These are phyloP conservation scores for Acleris literana DNA, from an alignment of 2,888 invertebrate genomes.

Conservation along the genomic window DNA sequence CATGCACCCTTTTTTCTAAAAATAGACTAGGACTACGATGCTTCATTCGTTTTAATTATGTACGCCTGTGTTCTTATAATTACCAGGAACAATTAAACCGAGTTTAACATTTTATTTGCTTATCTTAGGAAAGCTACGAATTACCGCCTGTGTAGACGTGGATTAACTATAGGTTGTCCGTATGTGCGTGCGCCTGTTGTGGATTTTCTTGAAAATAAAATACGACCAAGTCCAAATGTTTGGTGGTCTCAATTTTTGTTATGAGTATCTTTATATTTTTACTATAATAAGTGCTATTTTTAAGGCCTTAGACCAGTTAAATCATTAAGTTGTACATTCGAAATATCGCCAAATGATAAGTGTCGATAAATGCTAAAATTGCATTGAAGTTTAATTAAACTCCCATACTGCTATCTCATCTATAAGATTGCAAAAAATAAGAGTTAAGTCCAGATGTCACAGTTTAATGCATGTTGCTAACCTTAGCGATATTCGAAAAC, in stretches of 20 bases:
- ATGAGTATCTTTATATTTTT: neutral
- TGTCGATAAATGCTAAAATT: too few relatives aligned
- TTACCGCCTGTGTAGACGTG: neutral
- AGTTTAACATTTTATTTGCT: slow-evolving; percentile 64
- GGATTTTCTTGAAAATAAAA: too few relatives aligned
- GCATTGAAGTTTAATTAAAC: too few relatives aligned
- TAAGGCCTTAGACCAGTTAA: neutral
- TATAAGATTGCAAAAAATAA: too few relatives aligned
- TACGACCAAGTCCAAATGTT: neutral
- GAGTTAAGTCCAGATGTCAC: too few relatives aligned
- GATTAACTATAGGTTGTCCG: neutral
- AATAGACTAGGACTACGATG: slow-evolving; percentile 55
- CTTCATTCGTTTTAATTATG: slow-evolving; percentile 82
- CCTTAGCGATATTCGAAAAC: too few relatives aligned
- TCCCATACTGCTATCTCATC: too few relatives aligned
- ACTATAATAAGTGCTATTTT: neutral
- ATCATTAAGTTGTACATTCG: too few relatives aligned
- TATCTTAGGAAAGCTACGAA: slow-evolving; percentile 26
- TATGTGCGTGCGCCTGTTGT: too few relatives aligned
- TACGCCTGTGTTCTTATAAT: slow-evolving; percentile 73
- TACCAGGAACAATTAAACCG: slow-evolving; percentile 73
- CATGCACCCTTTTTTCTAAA: neutral
- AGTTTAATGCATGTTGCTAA: too few relatives aligned
- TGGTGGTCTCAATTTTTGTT: too few relatives aligned
- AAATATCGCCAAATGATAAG: too few relatives aligned